Evolutionary conservation across 2,888 invertebrate species (phyloP).

Genomic region (Leptinotarsa peninsularis): DNA sequence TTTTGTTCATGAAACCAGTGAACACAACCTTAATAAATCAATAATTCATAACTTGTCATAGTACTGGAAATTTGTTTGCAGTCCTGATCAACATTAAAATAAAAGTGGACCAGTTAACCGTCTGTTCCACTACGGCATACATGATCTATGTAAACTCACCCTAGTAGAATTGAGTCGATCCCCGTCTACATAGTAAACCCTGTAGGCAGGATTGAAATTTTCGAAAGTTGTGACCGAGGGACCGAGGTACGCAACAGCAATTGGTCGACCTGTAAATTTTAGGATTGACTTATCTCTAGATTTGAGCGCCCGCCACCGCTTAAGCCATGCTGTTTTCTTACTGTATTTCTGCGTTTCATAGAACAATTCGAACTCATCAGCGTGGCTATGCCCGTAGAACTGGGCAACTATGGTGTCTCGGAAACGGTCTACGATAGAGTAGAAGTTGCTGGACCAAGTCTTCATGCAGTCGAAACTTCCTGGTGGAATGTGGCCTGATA

Average conservation of each 20-base stretch:
- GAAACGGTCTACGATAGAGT: conserved; percentile 87
- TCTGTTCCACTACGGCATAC: too few relatives aligned
- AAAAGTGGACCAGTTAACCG: too few relatives aligned
- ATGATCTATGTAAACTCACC: conserved; percentile 66
- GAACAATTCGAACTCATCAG: conserved; percentile 92
- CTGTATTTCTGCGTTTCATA: conserved; percentile 85
- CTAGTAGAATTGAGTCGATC: conserved; percentile 85
- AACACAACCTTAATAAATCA: too few relatives aligned
- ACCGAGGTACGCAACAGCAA: conserved; percentile 89
- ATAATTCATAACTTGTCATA: too few relatives aligned
- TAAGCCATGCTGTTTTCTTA: conserved; percentile 61
- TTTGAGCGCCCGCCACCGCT: conserved; percentile 48
- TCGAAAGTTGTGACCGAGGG: conserved; percentile 95
- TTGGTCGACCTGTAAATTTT: conserved; percentile 71
- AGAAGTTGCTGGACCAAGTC: conserved; percentile 95
- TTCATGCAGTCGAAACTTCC: conserved; percentile 92
- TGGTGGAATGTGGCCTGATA: conserved; percentile 90
- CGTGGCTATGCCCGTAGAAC: conserved; percentile 94
- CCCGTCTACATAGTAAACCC: conserved; percentile 95
- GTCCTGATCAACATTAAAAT: too few relatives aligned
- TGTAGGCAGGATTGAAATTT: conserved; percentile 92
- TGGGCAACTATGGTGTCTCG: conserved; percentile 90
- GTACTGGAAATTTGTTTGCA: too few relatives aligned
- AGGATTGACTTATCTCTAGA: conserved; percentile 43
- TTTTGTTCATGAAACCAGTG: too few relatives aligned